Evolutionary conservation across 2,113 vertebrate species (phyloP).

Genomic region (Columba janthina): DNA sequence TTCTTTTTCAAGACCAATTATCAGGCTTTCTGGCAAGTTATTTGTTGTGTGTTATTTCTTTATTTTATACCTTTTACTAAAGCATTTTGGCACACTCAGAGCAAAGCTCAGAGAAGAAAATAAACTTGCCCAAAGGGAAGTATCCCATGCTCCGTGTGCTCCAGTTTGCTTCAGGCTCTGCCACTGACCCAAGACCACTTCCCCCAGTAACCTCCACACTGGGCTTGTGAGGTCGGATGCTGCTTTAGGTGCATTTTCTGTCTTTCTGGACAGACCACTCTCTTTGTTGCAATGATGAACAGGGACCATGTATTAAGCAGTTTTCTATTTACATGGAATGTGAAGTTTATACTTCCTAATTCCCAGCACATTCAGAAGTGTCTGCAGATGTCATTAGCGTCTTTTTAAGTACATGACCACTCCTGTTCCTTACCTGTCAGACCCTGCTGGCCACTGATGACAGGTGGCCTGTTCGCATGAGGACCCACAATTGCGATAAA

Average conservation of each 20-base stretch:
- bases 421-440: background rate
- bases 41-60: background rate
- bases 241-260: background rate
- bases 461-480: rapidly evolving
- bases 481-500: background rate
- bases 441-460: background rate
- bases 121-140: background rate
- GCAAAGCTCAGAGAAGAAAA: background rate
- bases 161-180: background rate
- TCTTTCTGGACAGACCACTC: background rate
- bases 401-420: background rate
- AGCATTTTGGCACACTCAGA: background rate
- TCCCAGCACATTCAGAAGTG: background rate
- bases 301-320: background rate
- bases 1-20: background rate
- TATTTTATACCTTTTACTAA: background rate
- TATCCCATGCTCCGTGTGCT: rapidly evolving
- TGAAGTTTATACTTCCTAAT: background rate
- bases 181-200: background rate
- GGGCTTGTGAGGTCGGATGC: background rate
- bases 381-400: background rate
- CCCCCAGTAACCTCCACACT: background rate
- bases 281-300: background rate
- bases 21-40: background rate
- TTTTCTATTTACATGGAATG: background rate